Base-by-base conservation (phyloP, 2,888 invertebrate genomes). In the Cephus sareptanus region DNA sequence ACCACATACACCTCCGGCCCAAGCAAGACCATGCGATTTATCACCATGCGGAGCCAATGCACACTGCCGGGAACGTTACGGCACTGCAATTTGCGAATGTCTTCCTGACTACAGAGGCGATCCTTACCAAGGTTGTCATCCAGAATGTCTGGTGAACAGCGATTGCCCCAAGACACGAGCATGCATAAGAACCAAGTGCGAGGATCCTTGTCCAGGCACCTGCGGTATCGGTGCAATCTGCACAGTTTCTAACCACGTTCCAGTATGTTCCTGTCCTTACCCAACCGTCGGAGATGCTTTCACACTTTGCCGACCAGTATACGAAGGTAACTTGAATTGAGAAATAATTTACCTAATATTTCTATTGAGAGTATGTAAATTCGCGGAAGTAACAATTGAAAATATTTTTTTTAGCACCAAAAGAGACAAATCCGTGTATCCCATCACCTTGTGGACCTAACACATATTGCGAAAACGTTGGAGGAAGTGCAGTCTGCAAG, bases 281-380 rank as follows among this genome's bases (percentile, higher is more conserved):
- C 94, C 94, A 83, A 94, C 94, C 87, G 92, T 94, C n/a, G 96
- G 96, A 37, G 95, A 96, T 92, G 96, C 97, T 15, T 96, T 96
- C 91, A 93, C 93, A 76, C 93, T 93, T 79, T 95, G 95, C 87
- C 91, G 91, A 77, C 90, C 90, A 13, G 90, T 85, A 9, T 69
- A 76, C 37, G 90, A 86, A 81, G 86, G 86, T 86, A 84, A 69
- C n/a, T 76, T 76, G 70, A 84, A 86, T 69, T 56, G 9, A 6
- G 80, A 81, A 69, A 87, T 87, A 76, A 87, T 82, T 76, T 81
- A 34, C 79, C 81, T 73, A 56, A 23, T 23, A 56, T 56, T 56
- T 56, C 1, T 56, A 56, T 23, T 9, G 56, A 56, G 9, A 56
- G 56, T 23, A 56, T 56, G 9, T 56, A 81, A 34, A 86, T 83